A percentile compares a stretch with the other conserved stretches of the same genome.
These are phyloP conservation scores for Trichopoda pennipes DNA, from an alignment of 2,888 invertebrate genomes.

Conservation along the genomic window DNA sequence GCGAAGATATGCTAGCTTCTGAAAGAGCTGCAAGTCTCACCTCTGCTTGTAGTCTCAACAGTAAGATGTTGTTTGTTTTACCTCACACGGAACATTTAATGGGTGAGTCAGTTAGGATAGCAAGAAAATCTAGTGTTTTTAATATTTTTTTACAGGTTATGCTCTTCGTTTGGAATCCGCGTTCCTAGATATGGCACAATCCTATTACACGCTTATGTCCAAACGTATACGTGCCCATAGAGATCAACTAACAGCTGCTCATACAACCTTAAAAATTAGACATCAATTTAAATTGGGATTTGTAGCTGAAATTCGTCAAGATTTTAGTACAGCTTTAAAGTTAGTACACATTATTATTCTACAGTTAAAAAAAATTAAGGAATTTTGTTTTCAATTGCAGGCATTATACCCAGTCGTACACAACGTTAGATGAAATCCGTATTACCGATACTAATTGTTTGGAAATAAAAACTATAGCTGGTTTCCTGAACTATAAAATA, in stretches of 20 bases:
- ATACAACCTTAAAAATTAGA: conserved; percentile 94
- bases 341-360: conserved; percentile 74
- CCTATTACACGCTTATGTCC: conserved; percentile 94
- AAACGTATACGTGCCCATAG: conserved; percentile 92
- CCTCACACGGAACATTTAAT: conserved; percentile 94
- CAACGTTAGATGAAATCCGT: conserved; percentile 92
- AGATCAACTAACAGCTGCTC: conserved; percentile 93
- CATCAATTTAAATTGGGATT: conserved; percentile 99
- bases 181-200: conserved; percentile 95
- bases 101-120: conserved; percentile 75
- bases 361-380: neutral
- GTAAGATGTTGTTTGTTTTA: conserved; percentile 95
- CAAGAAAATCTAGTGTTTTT: neutral
- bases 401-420: conserved; percentile 94
- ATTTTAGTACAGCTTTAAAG: conserved; percentile 91
- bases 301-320: conserved; percentile 95
- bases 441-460: conserved; percentile 94
- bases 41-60: conserved; percentile 93
- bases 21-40: conserved; percentile 96
- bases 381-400: conserved; percentile 76
- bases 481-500: conserved; percentile 97
- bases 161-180: conserved; percentile 92
- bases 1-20: conserved; percentile 91
- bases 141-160: conserved; percentile 80
- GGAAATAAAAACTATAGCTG: conserved; percentile 96